Conservation (phyloP, 2,888 invertebrate genomes). For the Mesochorus sp. region DNA sequence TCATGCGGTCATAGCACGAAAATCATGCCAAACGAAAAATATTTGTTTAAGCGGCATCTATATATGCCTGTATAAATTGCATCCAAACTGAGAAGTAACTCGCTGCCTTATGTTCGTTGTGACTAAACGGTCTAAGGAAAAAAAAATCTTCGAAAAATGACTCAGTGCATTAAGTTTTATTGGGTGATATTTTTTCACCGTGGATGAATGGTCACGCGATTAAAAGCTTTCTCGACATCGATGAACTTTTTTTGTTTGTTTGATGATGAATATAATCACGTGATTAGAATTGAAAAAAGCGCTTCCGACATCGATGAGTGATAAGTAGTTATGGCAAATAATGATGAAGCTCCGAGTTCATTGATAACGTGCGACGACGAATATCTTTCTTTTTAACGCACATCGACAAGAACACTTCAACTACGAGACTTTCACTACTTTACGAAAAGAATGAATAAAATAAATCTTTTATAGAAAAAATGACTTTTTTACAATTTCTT, state of each 20-base stretch:
- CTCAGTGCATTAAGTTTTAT: conserved; percentile 23
- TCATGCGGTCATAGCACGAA: conserved; percentile 65
- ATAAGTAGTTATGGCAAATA: neutral
- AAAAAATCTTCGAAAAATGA: conserved; percentile 2
- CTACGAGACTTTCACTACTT: conserved; percentile 51
- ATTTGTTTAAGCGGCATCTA: conserved; percentile 50
- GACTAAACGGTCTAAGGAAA: neutral
- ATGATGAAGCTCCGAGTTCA: conserved; percentile 34
- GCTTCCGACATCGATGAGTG: conserved; percentile 1
- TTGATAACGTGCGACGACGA: conserved; percentile 60
- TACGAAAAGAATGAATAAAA: conserved; percentile 11
- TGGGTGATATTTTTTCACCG: neutral
- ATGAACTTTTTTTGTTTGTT: neutral
- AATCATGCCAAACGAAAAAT: conserved; percentile 70
- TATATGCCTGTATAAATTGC: conserved; percentile 51
- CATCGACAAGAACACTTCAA: conserved; percentile 42
- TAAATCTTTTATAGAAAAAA: too few species aligned
- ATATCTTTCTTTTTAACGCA: conserved; percentile 30
- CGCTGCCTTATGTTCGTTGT: conserved; percentile 66
- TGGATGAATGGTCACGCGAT: conserved; percentile 9
- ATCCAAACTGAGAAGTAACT: conserved; percentile 77
- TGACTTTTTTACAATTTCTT: conserved; percentile 23
- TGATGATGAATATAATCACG: neutral
- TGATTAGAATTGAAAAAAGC: conserved; percentile 3
- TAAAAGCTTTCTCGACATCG: conserved; percentile 14